Evolutionary conservation across 2,888 invertebrate genomes (phyloP).

Genomic region (Machimus rusticus): DNA sequence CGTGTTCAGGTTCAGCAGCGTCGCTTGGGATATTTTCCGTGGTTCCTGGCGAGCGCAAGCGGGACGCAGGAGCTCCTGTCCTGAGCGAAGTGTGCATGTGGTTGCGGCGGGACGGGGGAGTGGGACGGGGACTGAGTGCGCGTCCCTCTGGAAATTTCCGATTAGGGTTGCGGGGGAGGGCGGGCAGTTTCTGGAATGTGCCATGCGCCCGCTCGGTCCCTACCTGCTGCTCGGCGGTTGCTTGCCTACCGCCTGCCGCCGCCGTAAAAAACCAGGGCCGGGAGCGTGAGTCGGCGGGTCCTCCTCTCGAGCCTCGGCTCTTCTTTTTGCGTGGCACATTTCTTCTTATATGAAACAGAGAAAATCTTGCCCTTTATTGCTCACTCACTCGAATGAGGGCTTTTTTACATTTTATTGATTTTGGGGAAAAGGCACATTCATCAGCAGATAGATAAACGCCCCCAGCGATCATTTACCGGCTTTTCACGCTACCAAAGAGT

Average conservation of each 20-base stretch:
- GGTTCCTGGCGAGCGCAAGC: background rate
- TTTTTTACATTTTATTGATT: conserved; percentile 22
- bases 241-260: background rate
- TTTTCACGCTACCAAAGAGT: background rate
- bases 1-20: background rate
- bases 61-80: background rate
- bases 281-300: background rate
- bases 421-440: background rate
- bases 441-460: background rate
- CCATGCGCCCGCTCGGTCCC: background rate
- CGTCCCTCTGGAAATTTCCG: background rate
- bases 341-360: conserved; percentile 12
- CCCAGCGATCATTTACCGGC: background rate
- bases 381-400: background rate
- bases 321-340: background rate
- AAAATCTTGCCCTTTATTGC: background rate
- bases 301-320: background rate
- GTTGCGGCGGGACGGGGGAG: too few species aligned
- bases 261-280: background rate
- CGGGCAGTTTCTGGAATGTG: background rate
- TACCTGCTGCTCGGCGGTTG: conserved; percentile 2
- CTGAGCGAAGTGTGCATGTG: background rate
- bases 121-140: background rate
- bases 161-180: background rate
- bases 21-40: conserved; percentile 22